Percentiles rank a stretch among this genome's conserved stretches.
Evolutionary conservation across 2,888 invertebrate genomes (phyloP).

Genomic region (Torymus auratus): DNA sequence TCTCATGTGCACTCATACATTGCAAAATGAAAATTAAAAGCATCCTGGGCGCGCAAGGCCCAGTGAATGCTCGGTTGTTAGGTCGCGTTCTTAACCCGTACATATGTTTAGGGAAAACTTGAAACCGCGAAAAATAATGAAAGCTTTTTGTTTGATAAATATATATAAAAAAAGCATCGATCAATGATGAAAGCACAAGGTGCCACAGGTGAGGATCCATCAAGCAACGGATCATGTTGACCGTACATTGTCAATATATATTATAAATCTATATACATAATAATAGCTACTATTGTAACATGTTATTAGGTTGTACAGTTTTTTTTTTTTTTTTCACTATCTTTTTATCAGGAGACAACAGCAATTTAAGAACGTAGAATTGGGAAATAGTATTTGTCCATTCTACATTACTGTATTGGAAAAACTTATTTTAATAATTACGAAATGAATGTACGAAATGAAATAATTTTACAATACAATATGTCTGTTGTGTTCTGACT

Average conservation of each 20-base stretch:
- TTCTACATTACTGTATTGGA: no score
- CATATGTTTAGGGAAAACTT: slow-evolving; percentile 60
- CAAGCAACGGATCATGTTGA: slow-evolving; percentile 66
- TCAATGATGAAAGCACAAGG: slow-evolving; percentile 69
- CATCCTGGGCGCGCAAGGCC: slow-evolving; percentile 77
- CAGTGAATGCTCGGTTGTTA: slow-evolving; percentile 70
- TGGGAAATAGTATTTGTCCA: no score
- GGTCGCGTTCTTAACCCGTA: slow-evolving; percentile 76
- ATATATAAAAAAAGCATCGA: slow-evolving; percentile 65
- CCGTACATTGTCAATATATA: slow-evolving; percentile 58
- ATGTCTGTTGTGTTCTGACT: background rate
- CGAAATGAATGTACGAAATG: no score
- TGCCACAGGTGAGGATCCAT: slow-evolving; percentile 75
- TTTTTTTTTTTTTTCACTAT: slow-evolving; percentile 12
- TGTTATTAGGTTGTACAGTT: slow-evolving; percentile 23
- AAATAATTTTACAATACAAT: no score
- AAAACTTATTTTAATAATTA: no score
- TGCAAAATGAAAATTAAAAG: slow-evolving; percentile 58
- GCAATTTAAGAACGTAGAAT: slow-evolving; percentile 4
- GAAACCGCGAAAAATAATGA: slow-evolving; percentile 41
- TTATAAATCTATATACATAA: slow-evolving; percentile 36
- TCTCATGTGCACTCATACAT: slow-evolving; percentile 27
- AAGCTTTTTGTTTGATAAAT: slow-evolving; percentile 63
- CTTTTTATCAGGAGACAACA: slow-evolving; percentile 20
- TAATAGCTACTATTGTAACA: slow-evolving; percentile 33